Evolutionary conservation across 2,113 vertebrate genomes (phyloP).

Genomic region (Sceloporus undulatus): DNA sequence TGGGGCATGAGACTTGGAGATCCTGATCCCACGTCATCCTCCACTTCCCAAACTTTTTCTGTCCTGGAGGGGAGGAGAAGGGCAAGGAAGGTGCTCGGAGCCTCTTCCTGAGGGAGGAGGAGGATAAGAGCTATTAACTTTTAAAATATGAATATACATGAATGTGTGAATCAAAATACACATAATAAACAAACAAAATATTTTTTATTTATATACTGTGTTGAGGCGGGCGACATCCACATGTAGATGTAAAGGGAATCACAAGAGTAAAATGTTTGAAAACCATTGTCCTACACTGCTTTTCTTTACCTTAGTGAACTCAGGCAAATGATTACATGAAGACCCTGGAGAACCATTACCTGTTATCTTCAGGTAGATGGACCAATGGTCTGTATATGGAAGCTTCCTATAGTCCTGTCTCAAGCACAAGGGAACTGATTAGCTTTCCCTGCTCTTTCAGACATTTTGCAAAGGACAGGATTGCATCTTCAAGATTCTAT

Average conservation of each 20-base stretch:
- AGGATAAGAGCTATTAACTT: no score
- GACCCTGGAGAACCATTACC: background rate
- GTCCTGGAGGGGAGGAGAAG: no score
- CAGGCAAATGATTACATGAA: background rate
- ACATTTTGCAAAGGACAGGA: background rate
- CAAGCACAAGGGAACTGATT: background rate
- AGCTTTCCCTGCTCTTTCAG: background rate
- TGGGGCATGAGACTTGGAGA: background rate
- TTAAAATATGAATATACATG: no score
- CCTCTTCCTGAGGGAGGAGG: no score
- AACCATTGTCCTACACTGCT: background rate
- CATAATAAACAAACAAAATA: no score
- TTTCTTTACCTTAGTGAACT: background rate
- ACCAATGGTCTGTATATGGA: background rate
- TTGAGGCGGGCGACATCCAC: no score
- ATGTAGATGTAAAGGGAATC: no score
- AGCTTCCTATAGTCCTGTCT: background rate
- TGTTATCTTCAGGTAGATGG: background rate
- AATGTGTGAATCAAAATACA: no score
- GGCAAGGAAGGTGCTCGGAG: no score
- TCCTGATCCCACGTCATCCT: background rate
- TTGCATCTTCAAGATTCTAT: background rate
- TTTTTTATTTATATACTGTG: no score
- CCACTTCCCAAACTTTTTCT: no score
- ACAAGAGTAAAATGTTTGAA: no score